Evolutionary conservation across 2,797 vertebrate species (phyloP).

Genomic region (Sarcoramphus papa): DNA sequence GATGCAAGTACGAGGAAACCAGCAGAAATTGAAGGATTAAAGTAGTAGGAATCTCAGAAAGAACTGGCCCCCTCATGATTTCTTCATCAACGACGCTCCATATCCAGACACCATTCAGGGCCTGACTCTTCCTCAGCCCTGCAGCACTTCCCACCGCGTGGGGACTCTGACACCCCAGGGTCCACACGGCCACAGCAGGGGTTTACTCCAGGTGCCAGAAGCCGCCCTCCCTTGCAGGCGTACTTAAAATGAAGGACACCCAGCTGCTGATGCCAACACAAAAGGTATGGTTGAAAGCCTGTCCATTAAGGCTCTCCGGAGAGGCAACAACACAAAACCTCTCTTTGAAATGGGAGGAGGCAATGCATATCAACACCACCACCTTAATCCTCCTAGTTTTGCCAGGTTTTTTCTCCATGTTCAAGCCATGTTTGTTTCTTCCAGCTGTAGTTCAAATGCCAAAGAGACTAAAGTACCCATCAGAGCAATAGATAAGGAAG

Average conservation of each 20-base stretch:
- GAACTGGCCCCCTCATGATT: background rate
- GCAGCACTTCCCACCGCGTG: background rate
- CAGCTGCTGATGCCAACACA: background rate
- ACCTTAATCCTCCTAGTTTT: background rate
- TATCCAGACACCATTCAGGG: background rate
- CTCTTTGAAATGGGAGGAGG: background rate
- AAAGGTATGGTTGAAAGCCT: background rate
- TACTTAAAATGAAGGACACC: background rate
- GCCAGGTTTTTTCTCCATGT: background rate
- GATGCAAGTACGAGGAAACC: background rate
- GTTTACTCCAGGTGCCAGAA: too few relatives aligned
- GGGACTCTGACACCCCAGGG: too few relatives aligned
- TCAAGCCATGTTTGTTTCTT: background rate
- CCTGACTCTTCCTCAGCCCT: background rate
- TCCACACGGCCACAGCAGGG: fast-evolving
- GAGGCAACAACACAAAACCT: background rate
- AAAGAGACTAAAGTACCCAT: background rate
- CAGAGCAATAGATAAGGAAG: background rate
- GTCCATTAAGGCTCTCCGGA: background rate
- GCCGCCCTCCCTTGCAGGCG: background rate
- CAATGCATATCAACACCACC: background rate
- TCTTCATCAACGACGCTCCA: background rate
- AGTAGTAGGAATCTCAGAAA: background rate
- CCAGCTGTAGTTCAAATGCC: background rate
- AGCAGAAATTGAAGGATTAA: background rate